Evolutionary conservation across 2,113 vertebrate species (phyloP).

Genomic region (western clawed frog (Xenopus tropicalis)): DNA sequence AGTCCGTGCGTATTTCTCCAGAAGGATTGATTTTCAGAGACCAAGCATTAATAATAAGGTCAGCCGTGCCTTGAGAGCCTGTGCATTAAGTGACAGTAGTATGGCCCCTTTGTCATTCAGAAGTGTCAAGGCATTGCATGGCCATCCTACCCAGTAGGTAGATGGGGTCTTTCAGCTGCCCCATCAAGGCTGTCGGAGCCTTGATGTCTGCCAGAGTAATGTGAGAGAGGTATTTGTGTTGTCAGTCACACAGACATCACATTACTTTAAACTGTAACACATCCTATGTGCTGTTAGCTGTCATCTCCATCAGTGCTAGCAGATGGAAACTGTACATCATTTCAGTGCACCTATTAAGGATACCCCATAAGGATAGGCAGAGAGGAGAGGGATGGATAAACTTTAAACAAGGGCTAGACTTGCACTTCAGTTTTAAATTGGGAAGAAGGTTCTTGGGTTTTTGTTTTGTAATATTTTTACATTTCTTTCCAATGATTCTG

Average conservation of each 20-base stretch:
- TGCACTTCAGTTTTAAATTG: not conserved
- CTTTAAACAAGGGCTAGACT: not conserved
- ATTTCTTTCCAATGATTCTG: not conserved
- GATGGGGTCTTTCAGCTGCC: constrained; percentile 44
- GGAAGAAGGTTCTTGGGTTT: not conserved
- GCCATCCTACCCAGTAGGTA: constrained; percentile 48
- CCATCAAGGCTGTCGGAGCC: constrained; percentile 48
- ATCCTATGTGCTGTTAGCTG: constrained; percentile 45
- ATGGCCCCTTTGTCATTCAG: constrained; percentile 63
- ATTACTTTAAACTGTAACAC: constrained; percentile 50
- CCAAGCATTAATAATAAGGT: constrained; percentile 36
- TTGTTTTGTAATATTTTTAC: not conserved
- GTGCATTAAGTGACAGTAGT: constrained; percentile 57
- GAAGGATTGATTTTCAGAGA: constrained; percentile 26
- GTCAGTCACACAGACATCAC: constrained; percentile 52
- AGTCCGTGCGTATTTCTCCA: constrained; percentile 6
- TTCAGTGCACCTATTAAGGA: constrained; percentile 10
- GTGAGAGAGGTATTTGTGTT: constrained; percentile 51
- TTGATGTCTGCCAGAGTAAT: constrained; percentile 56
- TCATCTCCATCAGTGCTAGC: constrained; percentile 27
- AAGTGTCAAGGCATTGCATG: constrained; percentile 58
- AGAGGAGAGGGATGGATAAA: not conserved
- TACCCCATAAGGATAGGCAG: not conserved
- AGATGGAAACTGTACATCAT: constrained; percentile 22
- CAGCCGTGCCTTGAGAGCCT: constrained; percentile 25